Conservation (phyloP, 2,888 invertebrate genomes). For the Caenorhabditis macrosperma region DNA sequence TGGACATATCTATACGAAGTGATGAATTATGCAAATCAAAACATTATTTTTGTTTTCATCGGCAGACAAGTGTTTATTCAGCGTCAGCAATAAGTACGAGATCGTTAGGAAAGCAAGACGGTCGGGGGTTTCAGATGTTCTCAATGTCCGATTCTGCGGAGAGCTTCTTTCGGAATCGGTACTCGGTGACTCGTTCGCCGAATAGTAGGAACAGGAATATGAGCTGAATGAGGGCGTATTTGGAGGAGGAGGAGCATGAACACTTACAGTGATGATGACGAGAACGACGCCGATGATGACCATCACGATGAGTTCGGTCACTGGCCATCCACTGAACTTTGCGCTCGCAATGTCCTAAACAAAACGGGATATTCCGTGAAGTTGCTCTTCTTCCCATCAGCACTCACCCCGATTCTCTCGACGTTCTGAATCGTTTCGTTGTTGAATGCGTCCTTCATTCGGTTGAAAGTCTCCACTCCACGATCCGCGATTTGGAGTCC, state of each 20-base stretch:
- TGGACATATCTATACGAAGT: constrained; percentile 46
- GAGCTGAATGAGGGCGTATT: constrained; percentile 33
- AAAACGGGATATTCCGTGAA: neutral
- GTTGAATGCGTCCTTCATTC: constrained; percentile 55
- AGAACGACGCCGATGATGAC: constrained; percentile 63
- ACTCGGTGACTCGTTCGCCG: constrained; percentile 47
- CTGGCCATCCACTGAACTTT: constrained; percentile 63
- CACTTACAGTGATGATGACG: constrained; percentile 62
- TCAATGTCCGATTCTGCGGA: constrained; percentile 46
- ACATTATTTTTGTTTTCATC: constrained; percentile 6
- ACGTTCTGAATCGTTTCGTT: constrained; percentile 63
- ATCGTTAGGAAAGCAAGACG: neutral
- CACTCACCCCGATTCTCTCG: constrained; percentile 41
- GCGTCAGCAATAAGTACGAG: too few species aligned
- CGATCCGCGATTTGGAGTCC: constrained; percentile 60
- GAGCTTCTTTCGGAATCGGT: constrained; percentile 53
- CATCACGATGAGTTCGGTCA: constrained; percentile 66
- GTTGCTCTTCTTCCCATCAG: neutral
- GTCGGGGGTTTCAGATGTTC: constrained; percentile 24
- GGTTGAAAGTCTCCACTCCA: constrained; percentile 56
- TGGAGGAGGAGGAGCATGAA: neutral
- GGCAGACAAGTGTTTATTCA: too few species aligned
- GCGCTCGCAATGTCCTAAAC: constrained; percentile 60
- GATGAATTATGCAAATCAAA: constrained; percentile 57
- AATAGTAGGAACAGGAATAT: constrained; percentile 44